Evolutionary conservation across 2,113 vertebrate species (phyloP).

Genomic region (Pteropus alecto): DNA sequence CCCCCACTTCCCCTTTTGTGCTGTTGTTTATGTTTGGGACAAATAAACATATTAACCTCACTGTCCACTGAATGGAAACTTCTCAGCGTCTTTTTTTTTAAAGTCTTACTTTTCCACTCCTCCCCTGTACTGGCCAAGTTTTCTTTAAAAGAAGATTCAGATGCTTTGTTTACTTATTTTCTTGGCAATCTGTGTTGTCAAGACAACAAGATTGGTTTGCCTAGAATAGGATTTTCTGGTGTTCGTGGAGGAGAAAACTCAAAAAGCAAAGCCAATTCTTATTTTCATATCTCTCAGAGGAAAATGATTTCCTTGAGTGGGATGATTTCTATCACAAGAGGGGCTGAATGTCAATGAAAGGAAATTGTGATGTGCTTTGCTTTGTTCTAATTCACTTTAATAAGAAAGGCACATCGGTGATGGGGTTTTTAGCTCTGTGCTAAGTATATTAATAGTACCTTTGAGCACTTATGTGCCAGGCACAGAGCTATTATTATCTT

Average conservation of each 20-base stretch:
- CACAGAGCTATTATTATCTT: not conserved
- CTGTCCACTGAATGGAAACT: not conserved
- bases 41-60: not conserved
- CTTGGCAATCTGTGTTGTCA: constrained; percentile 68
- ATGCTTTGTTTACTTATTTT: constrained; percentile 64
- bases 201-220: constrained; percentile 62
- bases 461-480: not conserved
- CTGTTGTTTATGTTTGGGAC: not conserved
- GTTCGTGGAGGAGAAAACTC: constrained; percentile 3
- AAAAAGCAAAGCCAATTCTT: constrained; percentile 26
- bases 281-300: constrained; percentile 5
- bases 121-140: constrained; percentile 23
- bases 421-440: not conserved
- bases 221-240: constrained; percentile 36
- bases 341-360: not conserved
- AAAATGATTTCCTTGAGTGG: constrained; percentile 23
- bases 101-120: not conserved
- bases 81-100: not conserved
- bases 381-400: constrained; percentile 35
- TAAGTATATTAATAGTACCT: not conserved
- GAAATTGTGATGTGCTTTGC: not conserved
- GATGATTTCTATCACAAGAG: not conserved
- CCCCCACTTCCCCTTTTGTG: not conserved
- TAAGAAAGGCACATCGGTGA: not conserved
- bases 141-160: constrained; percentile 52